Conservation (phyloP, 2,797 vertebrate species). For the Onychomys arenicola region DNA sequence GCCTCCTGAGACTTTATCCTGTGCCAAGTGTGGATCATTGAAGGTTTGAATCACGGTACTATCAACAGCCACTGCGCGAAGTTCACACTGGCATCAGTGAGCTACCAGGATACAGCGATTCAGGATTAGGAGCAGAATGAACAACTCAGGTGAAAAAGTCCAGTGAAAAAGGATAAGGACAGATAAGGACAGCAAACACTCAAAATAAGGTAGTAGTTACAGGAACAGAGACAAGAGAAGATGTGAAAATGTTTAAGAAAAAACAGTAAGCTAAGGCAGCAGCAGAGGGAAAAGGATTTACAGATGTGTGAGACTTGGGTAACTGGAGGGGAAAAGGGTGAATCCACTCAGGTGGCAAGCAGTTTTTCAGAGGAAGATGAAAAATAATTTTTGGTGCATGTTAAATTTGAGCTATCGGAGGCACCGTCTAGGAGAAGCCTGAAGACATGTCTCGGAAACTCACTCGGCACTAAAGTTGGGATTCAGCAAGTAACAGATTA, state of each 20-base stretch:
- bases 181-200: not conserved
- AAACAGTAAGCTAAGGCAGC: not conserved
- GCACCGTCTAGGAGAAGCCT: not conserved
- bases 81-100: not conserved
- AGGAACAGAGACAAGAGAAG: not conserved
- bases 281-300: not conserved
- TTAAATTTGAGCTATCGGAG: conserved; percentile 9
- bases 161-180: not conserved
- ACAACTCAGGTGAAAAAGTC: not conserved
- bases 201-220: not conserved
- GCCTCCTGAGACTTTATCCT: not conserved
- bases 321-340: not conserved
- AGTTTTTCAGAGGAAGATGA: not conserved
- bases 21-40: not conserved
- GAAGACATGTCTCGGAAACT: conserved; percentile 16
- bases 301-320: not conserved
- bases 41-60: not conserved
- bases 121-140: not conserved
- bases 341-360: not conserved
- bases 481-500: not conserved
- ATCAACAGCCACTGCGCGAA: not conserved
- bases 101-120: not conserved
- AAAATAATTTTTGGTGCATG: not conserved
- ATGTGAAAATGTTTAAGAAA: not conserved
- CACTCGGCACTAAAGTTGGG: not conserved